Evolutionary conservation across 1,140 invertebrate genomes (phyloP), one percentile per base, ranked within the genome.

Genomic region (Aethina tumida): DNA sequence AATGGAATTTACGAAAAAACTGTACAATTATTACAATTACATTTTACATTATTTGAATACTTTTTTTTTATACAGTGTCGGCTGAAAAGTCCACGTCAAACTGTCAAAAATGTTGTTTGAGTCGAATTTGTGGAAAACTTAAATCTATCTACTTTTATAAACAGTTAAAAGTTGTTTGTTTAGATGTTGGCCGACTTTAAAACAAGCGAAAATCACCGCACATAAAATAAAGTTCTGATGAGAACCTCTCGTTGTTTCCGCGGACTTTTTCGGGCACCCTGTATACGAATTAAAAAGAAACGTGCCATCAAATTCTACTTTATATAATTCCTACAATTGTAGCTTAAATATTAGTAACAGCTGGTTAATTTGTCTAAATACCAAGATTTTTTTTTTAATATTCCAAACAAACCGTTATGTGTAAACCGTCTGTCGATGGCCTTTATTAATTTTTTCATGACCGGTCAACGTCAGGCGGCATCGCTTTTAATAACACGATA

Each of bases 291-390:
- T 21, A 28, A 43, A 47, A 47, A 36, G 40, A 51, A 49, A 42
- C 46, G 51, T 53, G 51, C 51, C 46, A 48, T 51, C 51, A 51
- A 53, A 49, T 49, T 53, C 51, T 53, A 53, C 48, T 43, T 46
- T 50, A 41, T 53, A 43, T 42, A 46, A 45, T 37, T 48, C 36
- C 34, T 50, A 44, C 42, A n/a, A 24, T 24, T 27, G 8, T n/a
- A 27, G 25, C 25, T 12, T n/a, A n/a, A n/a, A 44, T 24, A 22
- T 37, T 28, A 41, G 45, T 41, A 43, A 30, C 32, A 49, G 41
- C 47, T 41, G 33, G 29, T 49, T 38, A 49, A 47, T 43, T 43
- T 35, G 33, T 49, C 41, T 49, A 41, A 35, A 39, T 43, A 44
- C 44, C 42, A 44, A 40, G 38, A 47, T 39, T 21, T 30, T 38